phyloP scores from a whole-genome alignment of 1,140 invertebrate genomes.

The Diorhabda carinulata region DNA sequence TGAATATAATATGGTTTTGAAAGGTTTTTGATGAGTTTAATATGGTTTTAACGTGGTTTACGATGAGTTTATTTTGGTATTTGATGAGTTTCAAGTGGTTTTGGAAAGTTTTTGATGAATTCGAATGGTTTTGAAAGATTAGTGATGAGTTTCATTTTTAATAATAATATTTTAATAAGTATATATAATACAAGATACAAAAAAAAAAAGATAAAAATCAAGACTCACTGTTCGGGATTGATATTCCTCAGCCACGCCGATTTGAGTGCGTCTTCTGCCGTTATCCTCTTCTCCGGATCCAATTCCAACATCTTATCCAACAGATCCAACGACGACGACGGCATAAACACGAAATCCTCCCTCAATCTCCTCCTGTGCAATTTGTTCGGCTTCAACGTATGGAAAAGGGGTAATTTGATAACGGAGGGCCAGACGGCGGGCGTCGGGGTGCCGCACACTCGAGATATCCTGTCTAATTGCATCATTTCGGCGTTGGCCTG shows the following conservation, averaged over 20 bases:
- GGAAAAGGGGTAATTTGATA: slow-evolving; percentile 88
- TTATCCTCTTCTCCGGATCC: slow-evolving; percentile 90
- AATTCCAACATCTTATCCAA: slow-evolving; percentile 95
- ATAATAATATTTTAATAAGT: too few species aligned
- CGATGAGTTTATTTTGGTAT: too few species aligned
- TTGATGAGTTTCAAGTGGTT: too few species aligned
- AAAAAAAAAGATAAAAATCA: slow-evolving; percentile 5
- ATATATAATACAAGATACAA: too few species aligned
- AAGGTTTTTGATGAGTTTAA: too few species aligned
- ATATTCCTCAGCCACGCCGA: slow-evolving; percentile 93
- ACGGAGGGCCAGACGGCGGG: slow-evolving; percentile 98
- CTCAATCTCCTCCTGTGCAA: slow-evolving; percentile 80
- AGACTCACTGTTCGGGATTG: slow-evolving; percentile 82
- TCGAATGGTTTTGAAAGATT: too few species aligned
- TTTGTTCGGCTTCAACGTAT: slow-evolving; percentile 89
- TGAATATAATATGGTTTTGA: too few species aligned
- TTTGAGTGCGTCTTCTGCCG: slow-evolving; percentile 90
- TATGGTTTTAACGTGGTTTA: too few species aligned
- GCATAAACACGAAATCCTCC: slow-evolving; percentile 93
- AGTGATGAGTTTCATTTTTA: too few species aligned
- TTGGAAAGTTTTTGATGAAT: too few species aligned
- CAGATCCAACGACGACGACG: slow-evolving; percentile 81
- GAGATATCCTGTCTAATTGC: slow-evolving; percentile 92
- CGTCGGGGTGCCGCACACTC: slow-evolving; percentile 91
- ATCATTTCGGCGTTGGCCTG: slow-evolving; percentile 89